Conservation (phyloP, 2,888 invertebrate genomes). For the Apotomis betuletana region DNA sequence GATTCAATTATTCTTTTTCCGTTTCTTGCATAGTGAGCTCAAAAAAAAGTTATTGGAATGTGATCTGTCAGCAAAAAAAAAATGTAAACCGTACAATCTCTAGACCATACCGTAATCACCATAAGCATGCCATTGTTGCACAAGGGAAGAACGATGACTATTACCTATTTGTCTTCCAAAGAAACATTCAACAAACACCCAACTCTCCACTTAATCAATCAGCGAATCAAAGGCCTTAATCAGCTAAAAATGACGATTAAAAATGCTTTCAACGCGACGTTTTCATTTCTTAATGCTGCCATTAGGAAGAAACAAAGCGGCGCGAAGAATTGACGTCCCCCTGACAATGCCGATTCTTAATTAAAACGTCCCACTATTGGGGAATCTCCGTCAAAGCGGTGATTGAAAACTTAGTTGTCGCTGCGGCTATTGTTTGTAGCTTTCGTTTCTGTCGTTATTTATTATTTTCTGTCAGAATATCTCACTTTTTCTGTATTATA, state of each 20-base stretch:
- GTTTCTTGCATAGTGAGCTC: too few relatives aligned
- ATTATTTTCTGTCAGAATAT: constrained; percentile 4
- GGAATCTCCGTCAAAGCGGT: constrained; percentile 36
- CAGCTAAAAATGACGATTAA: constrained; percentile 47
- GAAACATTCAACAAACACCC: constrained; percentile 3
- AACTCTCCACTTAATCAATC: constrained; percentile 38
- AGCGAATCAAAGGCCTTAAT: constrained; percentile 45
- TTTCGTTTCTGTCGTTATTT: neutral
- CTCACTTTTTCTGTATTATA: too few relatives aligned
- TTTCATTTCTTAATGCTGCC: constrained; percentile 70
- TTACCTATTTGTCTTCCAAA: neutral
- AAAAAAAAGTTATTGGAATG: too few relatives aligned
- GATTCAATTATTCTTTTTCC: too few relatives aligned
- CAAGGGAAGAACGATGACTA: neutral
- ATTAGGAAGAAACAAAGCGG: constrained; percentile 64
- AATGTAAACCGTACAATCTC: too few relatives aligned
- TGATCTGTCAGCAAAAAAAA: too few relatives aligned
- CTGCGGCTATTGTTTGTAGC: constrained; percentile 14
- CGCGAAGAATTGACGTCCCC: constrained; percentile 66
- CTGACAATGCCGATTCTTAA: constrained; percentile 72
- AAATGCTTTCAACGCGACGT: constrained; percentile 35
- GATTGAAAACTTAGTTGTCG: constrained; percentile 38
- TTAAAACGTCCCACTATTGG: constrained; percentile 77
- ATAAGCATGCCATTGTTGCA: neutral
- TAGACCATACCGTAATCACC: neutral